Base-by-base conservation (phyloP, 2,113 vertebrate genomes). In the Glaucidium brasilianum region DNA sequence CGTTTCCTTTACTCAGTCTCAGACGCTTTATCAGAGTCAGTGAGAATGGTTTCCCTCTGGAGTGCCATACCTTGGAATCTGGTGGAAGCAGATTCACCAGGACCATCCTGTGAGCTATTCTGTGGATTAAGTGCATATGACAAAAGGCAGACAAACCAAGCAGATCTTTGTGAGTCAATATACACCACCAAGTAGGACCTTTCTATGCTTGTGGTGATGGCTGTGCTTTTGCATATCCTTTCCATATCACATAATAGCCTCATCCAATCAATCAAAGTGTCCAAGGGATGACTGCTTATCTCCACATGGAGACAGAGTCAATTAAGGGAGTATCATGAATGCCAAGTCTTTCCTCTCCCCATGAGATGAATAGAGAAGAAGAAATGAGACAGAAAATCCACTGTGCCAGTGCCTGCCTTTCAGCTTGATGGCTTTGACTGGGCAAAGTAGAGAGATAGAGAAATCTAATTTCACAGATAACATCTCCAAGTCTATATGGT, bases 381-480 rank as follows among this genome's bases (percentile, higher is more conserved):
- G 66, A 95, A 96, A 91, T 90, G 71, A 95, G 49, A 89, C 20
- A 91, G 60, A 84, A 89, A 90, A 97, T 66, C 37, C n/a, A 66
- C 73, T 87, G 45, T 85, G 63, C 68, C 58, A 69, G 30, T 71
- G 78, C n/a, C 75, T 88, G 80, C 80, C 78, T 97, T 95, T 96
- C 86, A 97, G 81, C 56, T 69, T 66, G 50, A 93, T 39, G 75
- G 67, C 79, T 77, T 92, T 4, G 5, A 86, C 49, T 59, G 58
- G 76, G 85, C 76, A 85, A 93, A 97, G 82, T 15, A 3, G 45
- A 83, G 67, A 96, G 95, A 97, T 32, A 93, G 66, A 84, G 80
- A 93, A 74, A 88, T 43, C 41, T 90, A 94, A 80, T 96, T 95
- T 93, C 87, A 93, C 47, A 88, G 94, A 94, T 95, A 95, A 93